Evolutionary conservation across 2,888 invertebrate species (phyloP), one percentile per base, ranked within the genome.

Genomic region (Oscheius sp.): DNA sequence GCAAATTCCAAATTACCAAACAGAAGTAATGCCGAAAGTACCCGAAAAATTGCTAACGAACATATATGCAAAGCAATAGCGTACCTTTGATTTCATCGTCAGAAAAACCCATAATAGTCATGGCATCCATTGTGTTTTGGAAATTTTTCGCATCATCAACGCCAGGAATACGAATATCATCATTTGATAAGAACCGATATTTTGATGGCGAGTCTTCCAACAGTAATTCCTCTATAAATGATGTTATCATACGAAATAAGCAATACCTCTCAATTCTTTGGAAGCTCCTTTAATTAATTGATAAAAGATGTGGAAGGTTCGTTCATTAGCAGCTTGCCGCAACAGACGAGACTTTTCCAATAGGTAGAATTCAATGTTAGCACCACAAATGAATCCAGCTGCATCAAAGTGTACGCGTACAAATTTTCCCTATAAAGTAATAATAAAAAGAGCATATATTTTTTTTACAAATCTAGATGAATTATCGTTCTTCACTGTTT

Each of bases 401-500:
- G 95, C 94, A 90, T 99, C 98, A 89, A 99, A 99, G 89, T 99
- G 98, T 88, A 99, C 97, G 86, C 97, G 91, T 86, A 99, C 99
- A 88, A 99, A 99, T 92, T 99, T 99, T 86, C 98, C 98, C 83
- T 83, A 56, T 47, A 77, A 64, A 36, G 36, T 28, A 14, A 4
- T 47, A 22, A 4, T 22, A 12, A 28, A 51, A 3, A 26, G 12
- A 12, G 2, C 6, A 28, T 9, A 14, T 8, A 28, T 28, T 14
- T 17, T 65, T 93, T 95, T 94, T 91, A 98, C 97, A 89, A 98
- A 99, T 91, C 98, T 91, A 61, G 98, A 98, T 47, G 97, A 98
- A 89, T 99, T 99, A 90, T 99, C 98, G 90, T 99, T 99, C 89
- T 98, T 98, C 83, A 98, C 95, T 59, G 98, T 99, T 88, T 99